These are phyloP conservation scores for Drosophila burlai DNA, from an alignment of 1,140 invertebrate species.

Conservation along the genomic window DNA sequence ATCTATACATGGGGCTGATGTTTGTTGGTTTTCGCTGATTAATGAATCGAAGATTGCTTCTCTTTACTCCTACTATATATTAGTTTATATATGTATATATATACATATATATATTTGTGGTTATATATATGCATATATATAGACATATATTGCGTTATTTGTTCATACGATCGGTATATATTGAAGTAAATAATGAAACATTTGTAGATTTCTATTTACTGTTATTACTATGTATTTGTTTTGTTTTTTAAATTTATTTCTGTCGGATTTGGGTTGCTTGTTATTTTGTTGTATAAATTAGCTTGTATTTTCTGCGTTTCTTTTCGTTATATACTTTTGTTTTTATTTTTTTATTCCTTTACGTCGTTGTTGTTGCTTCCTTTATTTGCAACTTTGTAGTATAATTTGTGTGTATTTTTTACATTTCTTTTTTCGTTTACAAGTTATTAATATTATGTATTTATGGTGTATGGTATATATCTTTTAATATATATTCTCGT, in stretches of 20 bases:
- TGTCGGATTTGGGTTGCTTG: slow-evolving; percentile 43
- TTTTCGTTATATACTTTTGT: slow-evolving; percentile 22
- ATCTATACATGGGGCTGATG: slow-evolving; percentile 81
- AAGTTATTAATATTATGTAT: slow-evolving; percentile 41
- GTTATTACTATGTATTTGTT: slow-evolving; percentile 1
- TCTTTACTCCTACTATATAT: slow-evolving; percentile 30
- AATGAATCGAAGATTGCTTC: slow-evolving; percentile 45
- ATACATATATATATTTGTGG: slow-evolving; percentile 38
- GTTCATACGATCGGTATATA: slow-evolving; percentile 47
- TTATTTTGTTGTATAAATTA: slow-evolving; percentile 19
- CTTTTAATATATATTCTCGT: slow-evolving; percentile 39
- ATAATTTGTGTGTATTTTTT: slow-evolving; percentile 11
- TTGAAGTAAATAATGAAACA: slow-evolving; percentile 23
- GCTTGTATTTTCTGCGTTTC: slow-evolving; percentile 14
- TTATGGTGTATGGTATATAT: slow-evolving; percentile 27
- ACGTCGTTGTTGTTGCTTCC: slow-evolving; percentile 38
- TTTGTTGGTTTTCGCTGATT: slow-evolving; percentile 59
- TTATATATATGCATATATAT: slow-evolving; percentile 33
- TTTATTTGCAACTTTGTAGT: slow-evolving; percentile 1
- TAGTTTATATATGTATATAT: slow-evolving; percentile 41
- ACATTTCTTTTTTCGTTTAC: slow-evolving; percentile 36
- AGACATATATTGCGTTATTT: slow-evolving; percentile 64
- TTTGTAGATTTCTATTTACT: slow-evolving; percentile 11
- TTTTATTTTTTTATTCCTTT: slow-evolving; percentile 13
- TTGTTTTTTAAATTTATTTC: slow-evolving; percentile 11